Percentiles rank a stretch among this genome's conserved stretches.
phyloP scores from a whole-genome alignment of 2,113 vertebrate species.

The Opisthocomus hoazin region DNA sequence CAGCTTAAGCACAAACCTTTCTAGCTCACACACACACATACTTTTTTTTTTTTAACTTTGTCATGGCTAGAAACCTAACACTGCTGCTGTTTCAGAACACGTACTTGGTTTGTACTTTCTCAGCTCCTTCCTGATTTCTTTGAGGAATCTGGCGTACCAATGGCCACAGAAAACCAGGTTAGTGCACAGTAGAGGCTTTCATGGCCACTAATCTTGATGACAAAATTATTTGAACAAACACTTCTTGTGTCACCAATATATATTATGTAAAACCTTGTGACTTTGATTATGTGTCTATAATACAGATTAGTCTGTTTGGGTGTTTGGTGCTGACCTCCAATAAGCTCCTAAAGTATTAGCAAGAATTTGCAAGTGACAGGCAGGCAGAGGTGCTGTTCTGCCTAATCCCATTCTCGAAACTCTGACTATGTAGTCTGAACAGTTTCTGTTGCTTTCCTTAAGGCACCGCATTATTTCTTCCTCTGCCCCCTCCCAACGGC shows the following conservation, averaged over 20 bases:
- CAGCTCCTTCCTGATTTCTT: neutral
- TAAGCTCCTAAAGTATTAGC: conserved; percentile 69
- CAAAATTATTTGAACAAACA: conserved; percentile 59
- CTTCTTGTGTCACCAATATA: conserved; percentile 64
- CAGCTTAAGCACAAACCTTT: neutral
- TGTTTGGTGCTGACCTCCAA: conserved; percentile 70
- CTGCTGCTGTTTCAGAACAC: neutral
- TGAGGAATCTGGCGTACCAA: neutral
- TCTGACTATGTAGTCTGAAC: conserved; percentile 17
- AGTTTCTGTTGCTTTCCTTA: conserved; percentile 6
- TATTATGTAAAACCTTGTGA: conserved; percentile 72
- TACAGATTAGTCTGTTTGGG: conserved; percentile 70
- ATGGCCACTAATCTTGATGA: conserved; percentile 61
- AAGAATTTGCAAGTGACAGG: conserved; percentile 71
- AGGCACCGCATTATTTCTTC: neutral
- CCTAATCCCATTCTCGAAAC: conserved; percentile 49
- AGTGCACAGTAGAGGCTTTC: conserved; percentile 65
- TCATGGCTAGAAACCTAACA: neutral
- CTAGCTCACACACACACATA: neutral
- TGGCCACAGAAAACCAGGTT: conserved; percentile 23
- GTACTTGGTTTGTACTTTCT: neutral
- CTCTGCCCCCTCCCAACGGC: neutral
- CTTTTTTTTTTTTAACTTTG: neutral
- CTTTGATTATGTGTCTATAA: conserved; percentile 69
- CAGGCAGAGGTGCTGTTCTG: conserved; percentile 62